A percentile compares a stretch with the other conserved stretches of the same genome.
Conservation (phyloP, 2,113 vertebrate species). For the Barnardius zonarius region DNA sequence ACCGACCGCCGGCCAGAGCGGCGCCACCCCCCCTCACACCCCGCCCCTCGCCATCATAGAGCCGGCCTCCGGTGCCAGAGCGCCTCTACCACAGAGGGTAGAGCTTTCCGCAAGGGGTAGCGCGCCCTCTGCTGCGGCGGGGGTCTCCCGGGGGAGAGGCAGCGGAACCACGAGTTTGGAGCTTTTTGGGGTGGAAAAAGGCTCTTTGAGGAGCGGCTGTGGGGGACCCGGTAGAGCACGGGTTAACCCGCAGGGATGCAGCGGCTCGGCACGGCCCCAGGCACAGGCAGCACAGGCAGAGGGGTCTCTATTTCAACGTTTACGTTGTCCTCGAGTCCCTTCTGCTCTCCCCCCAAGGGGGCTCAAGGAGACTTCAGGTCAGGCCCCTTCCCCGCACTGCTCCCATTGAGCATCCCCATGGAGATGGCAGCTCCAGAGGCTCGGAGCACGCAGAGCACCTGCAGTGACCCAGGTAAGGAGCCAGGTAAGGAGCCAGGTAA, state of each 20-base stretch:
- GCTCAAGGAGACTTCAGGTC: background rate
- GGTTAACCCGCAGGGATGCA: no score
- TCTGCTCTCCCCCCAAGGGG: background rate
- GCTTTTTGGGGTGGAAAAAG: background rate
- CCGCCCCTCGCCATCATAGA: background rate
- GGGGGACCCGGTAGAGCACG: no score
- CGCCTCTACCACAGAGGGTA: background rate
- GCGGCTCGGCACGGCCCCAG: no score
- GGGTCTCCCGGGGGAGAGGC: background rate
- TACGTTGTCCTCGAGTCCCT: accelerated
- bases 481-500: background rate
- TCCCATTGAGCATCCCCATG: background rate
- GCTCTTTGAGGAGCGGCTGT: background rate
- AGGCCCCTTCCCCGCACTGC: accelerated
- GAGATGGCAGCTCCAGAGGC: background rate
- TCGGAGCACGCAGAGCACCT: background rate
- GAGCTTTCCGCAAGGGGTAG: accelerated
- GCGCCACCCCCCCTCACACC: background rate
- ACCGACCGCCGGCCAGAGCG: background rate
- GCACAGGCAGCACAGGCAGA: no score
- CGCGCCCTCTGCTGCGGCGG: background rate
- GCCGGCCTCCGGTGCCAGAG: background rate
- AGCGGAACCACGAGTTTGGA: accelerated
- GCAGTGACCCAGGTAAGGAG: background rate
- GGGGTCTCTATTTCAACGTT: accelerated